Evolutionary conservation across 2,888 invertebrate genomes (phyloP).

Genomic region (Agriopis marginaria): DNA sequence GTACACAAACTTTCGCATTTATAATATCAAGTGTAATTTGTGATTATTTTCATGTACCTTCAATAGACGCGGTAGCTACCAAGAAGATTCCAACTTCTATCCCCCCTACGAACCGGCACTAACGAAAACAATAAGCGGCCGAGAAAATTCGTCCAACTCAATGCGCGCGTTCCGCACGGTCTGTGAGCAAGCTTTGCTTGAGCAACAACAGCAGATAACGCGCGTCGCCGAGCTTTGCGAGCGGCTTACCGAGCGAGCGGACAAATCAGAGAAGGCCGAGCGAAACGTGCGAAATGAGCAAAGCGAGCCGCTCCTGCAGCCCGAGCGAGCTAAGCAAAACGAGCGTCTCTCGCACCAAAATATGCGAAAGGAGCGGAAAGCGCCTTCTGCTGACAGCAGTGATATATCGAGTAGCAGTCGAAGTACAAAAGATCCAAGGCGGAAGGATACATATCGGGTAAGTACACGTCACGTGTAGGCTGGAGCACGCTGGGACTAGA

Average conservation of each 20-base stretch:
- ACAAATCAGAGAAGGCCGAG: constrained; percentile 12
- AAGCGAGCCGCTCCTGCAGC: neutral
- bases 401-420: constrained; percentile 62
- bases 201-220: constrained; percentile 70
- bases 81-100: constrained; percentile 27
- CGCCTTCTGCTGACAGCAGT: constrained; percentile 50
- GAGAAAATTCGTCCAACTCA: constrained; percentile 54
- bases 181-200: constrained; percentile 67
- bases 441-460: constrained; percentile 60
- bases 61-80: constrained; percentile 35
- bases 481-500: too few species aligned
- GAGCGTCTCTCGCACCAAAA: neutral
- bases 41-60: neutral
- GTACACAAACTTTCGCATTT: too few species aligned
- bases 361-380: constrained; percentile 1
- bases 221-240: constrained; percentile 72
- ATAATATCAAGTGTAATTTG: too few species aligned
- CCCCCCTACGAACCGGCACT: constrained; percentile 38
- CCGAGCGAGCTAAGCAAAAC: neutral
- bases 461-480: neutral
- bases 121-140: constrained; percentile 32
- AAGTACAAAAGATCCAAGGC: constrained; percentile 49
- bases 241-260: constrained; percentile 55
- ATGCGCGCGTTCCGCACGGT: constrained; percentile 64
- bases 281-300: constrained; percentile 10